Evolutionary conservation across 2,888 invertebrate genomes (phyloP).

Genomic region (Aphrophora alni): DNA sequence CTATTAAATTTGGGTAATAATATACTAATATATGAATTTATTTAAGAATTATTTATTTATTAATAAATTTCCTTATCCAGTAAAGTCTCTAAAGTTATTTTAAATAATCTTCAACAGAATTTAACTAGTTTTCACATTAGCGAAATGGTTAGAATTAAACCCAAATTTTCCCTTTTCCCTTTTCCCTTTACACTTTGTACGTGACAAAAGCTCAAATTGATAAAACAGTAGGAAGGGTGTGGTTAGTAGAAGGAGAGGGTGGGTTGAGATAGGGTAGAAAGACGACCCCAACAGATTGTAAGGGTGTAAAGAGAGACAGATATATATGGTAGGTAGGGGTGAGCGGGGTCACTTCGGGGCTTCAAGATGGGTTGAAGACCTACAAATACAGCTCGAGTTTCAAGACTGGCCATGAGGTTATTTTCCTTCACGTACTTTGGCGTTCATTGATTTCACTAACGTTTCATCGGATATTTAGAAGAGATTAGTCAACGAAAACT

Average conservation of each 20-base stretch:
- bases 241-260: background rate
- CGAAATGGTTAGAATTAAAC: background rate
- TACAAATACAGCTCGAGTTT: conserved; percentile 34
- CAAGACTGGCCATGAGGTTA: background rate
- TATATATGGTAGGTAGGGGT: conserved; percentile 32
- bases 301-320: conserved; percentile 6
- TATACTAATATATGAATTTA: no score
- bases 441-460: background rate
- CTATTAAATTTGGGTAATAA: no score
- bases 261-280: background rate
- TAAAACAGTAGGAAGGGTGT: conserved; percentile 6
- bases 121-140: background rate
- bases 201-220: conserved; percentile 5
- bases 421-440: background rate
- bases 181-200: conserved; percentile 4
- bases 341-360: conserved; percentile 45
- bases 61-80: no score
- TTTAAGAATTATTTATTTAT: no score
- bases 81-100: no score
- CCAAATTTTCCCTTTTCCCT: background rate
- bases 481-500: no score
- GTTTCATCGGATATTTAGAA: no score
- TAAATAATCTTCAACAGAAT: no score
- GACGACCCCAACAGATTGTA: conserved; percentile 9
- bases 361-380: conserved; percentile 42